phyloP scores from a whole-genome alignment of 2,888 invertebrate genomes.

The Zhengitettix transpicula region DNA sequence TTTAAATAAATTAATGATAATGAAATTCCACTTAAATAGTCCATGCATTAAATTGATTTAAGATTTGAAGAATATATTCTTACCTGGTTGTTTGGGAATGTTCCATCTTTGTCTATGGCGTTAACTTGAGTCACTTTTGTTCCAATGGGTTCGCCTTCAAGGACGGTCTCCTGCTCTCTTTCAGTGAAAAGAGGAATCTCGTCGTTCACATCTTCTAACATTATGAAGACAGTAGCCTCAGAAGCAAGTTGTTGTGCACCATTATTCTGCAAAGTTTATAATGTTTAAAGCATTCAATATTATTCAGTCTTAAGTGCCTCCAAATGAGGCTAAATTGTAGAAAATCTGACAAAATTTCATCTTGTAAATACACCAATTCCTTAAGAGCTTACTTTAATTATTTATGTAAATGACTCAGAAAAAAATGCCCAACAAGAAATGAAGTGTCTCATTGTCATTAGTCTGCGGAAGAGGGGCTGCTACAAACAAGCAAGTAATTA shows the following conservation, averaged over 20 bases:
- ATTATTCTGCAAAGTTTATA: slow-evolving; percentile 52
- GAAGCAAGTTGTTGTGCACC: slow-evolving; percentile 89
- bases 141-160: slow-evolving; percentile 88
- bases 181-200: slow-evolving; percentile 92
- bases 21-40: background rate
- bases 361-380: too few species aligned
- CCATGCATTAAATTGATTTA: background rate
- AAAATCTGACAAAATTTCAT: too few species aligned
- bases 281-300: too few species aligned
- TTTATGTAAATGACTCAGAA: too few species aligned
- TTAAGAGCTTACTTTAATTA: too few species aligned
- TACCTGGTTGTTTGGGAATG: slow-evolving; percentile 87
- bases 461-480: too few species aligned
- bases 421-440: too few species aligned
- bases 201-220: slow-evolving; percentile 91
- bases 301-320: too few species aligned
- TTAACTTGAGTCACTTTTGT: slow-evolving; percentile 92
- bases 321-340: too few species aligned
- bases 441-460: too few species aligned
- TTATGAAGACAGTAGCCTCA: slow-evolving; percentile 84
- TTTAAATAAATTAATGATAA: background rate
- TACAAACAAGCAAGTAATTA: too few species aligned
- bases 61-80: slow-evolving; percentile 11
- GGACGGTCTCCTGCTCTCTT: slow-evolving; percentile 85
- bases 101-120: slow-evolving; percentile 91